Base-by-base conservation (phyloP, 2,888 invertebrate genomes). In the Acanthosepion lycidas region DNA sequence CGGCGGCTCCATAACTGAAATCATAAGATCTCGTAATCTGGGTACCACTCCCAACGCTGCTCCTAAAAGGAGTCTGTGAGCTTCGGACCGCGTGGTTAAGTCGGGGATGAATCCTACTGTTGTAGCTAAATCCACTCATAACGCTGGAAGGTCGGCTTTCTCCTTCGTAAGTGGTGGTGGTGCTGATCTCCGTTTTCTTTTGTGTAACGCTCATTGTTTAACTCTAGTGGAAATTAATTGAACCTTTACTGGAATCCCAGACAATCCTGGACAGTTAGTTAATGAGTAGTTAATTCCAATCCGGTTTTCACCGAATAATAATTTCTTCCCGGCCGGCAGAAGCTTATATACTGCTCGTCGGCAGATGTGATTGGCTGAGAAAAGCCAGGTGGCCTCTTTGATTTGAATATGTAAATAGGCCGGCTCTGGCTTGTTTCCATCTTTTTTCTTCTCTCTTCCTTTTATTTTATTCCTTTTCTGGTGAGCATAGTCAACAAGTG, bases 121-220 rank as follows among this genome's bases (percentile, higher is more conserved):
- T 96, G 95, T 96, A 97, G 95, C 95, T 95, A 94, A 28, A 59
- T 20, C 48, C 49, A 51, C 28, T 91, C 53, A 91, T 92, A 12
- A 55, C 49, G 55, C 92, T 93, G 0, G 92, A 42, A 78, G 91
- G 64, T 33, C 95, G 94, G 59, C 95, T 95, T 0, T 95, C 95
- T 9, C 94, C 95, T 53, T 95, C 95, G 42, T 94, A 94, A 15
- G 95, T 94, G 49, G 95, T 95, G 49, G 96, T 96, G 23, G 96
- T 95, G 78, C 96, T 96, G 42, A 97, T 96, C 93, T 96, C 96
- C 12, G 97, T 96, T 93, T 96, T 95, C 95, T 96, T 96, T 95
- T 97, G 96, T 23, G 96, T 96, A n/a, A 97, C 95, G 49, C 96
- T 96, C 94, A 94, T 42, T 94, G 9, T 9, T 94, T 94, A 42